Base-by-base conservation (phyloP, 2,113 vertebrate genomes). In the Edolisoma coerulescens region DNA sequence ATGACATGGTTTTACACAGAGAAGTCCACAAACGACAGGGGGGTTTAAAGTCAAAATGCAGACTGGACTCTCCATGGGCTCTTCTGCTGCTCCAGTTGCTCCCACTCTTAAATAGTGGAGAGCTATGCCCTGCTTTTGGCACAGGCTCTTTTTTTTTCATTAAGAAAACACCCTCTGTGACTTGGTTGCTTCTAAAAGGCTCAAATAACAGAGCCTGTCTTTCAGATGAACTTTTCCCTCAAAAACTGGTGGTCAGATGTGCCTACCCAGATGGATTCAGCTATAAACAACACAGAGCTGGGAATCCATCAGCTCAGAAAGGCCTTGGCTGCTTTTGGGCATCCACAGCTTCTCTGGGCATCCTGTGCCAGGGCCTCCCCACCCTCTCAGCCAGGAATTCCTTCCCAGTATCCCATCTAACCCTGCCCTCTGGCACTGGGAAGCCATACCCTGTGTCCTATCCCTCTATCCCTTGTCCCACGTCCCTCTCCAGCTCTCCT, bases 371-470 rank as follows among this genome's bases (percentile, higher is more conserved):
- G 11, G 2, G 5, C 12, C 18, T 44, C 0, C 1, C 13, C 59
- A n/a, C 17, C 74, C 59, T n/a, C 59, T 2, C 13, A 47, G 17
- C 20, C 10, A 45, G 20, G 19, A 45, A 69, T 83, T 33, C 35
- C 47, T 49, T 0, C 54, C 41, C 30, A 54, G 6, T 0, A 3
- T 32, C n/a, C n/a, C 32, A 52, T 3, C 67, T 1, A 26, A 0
- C 10, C 13, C 47, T 30, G 2, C 16, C 30, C 47, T 24, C 13
- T 26, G 11, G 1, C 47, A 70, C 0, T 18, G 9, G 8, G 2
- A 65, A 56, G 30, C 35, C 41, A 61, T 56, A 76, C 79, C 54
- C 54, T 61, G 21, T 11, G 41, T 76, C 21, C 54, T 83, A 41
- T 41, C 54, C 54, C 26, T 76, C n/a, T n/a, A 32, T 2, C 0